phyloP scores from a whole-genome alignment of 2,113 vertebrate species.

The Macrotis lagotis region DNA sequence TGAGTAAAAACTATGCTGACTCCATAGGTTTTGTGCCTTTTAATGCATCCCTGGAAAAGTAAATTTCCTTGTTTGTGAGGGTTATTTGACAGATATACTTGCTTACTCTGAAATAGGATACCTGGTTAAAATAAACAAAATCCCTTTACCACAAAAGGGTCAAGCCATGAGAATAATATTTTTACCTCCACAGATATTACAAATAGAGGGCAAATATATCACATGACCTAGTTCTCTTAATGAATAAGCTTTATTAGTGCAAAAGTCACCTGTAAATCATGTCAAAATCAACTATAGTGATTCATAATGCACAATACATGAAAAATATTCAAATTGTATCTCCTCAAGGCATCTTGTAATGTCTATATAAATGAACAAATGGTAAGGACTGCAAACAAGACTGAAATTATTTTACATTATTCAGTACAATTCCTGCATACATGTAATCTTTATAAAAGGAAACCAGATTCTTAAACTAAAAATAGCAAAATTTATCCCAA shows the following conservation, averaged over 20 bases:
- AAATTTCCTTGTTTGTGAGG: background rate
- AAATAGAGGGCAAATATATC: background rate
- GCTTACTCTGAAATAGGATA: background rate
- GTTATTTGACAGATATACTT: background rate
- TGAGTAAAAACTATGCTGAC: background rate
- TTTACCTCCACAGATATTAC: background rate
- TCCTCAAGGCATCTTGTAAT: background rate
- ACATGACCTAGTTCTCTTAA: background rate
- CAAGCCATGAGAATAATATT: background rate
- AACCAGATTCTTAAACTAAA: background rate
- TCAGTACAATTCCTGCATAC: background rate
- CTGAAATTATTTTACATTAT: background rate
- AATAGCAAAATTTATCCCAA: background rate
- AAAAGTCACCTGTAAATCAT: background rate
- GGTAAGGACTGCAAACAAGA: background rate
- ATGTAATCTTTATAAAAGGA: background rate
- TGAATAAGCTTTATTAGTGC: background rate
- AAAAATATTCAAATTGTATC: background rate
- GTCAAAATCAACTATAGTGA: background rate
- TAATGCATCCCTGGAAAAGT: background rate
- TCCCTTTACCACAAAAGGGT: background rate
- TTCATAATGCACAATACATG: background rate
- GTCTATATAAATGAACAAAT: background rate
- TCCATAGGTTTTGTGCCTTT: background rate
- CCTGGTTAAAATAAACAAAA: background rate